Conservation (phyloP, 2,888 invertebrate species). For the Tridacna crocea region DNA sequence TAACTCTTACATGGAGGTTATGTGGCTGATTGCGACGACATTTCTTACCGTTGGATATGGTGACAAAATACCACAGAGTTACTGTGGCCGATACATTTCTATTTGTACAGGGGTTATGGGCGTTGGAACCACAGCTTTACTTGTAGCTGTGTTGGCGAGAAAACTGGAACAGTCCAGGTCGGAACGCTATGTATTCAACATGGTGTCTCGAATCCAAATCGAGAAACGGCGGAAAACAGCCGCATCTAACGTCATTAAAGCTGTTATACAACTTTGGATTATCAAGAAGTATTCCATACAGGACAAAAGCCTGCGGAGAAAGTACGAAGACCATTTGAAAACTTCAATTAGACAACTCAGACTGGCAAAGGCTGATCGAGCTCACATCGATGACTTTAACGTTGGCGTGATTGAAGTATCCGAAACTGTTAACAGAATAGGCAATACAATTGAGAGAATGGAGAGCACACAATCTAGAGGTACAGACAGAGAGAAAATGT, state of each 20-base stretch:
- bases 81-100: constrained; percentile 78
- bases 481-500: constrained; percentile 14
- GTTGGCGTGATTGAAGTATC: constrained; percentile 76
- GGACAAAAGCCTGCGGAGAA: constrained; percentile 45
- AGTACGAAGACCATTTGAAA: constrained; percentile 63
- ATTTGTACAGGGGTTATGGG: constrained; percentile 75
- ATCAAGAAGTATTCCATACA: constrained; percentile 57
- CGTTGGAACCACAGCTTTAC: constrained; percentile 73
- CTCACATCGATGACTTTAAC: constrained; percentile 71
- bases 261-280: constrained; percentile 64
- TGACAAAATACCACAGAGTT: constrained; percentile 74
- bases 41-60: constrained; percentile 79
- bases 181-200: constrained; percentile 77
- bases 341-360: constrained; percentile 67
- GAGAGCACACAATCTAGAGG: constrained; percentile 30
- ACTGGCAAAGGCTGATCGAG: constrained; percentile 64
- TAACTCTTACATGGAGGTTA: constrained; percentile 71
- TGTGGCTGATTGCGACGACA: constrained; percentile 78
- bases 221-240: constrained; percentile 69
- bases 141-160: constrained; percentile 76
- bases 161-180: constrained; percentile 74
- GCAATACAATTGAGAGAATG: constrained; percentile 40
- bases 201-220: constrained; percentile 75
- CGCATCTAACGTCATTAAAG: constrained; percentile 76
- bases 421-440: constrained; percentile 67